Percentiles rank a stretch among this genome's conserved stretches.
Evolutionary conservation across 37 sponge, comb jelly and placozoan species (phyloP).

Genomic region (Agelas oroides): DNA sequence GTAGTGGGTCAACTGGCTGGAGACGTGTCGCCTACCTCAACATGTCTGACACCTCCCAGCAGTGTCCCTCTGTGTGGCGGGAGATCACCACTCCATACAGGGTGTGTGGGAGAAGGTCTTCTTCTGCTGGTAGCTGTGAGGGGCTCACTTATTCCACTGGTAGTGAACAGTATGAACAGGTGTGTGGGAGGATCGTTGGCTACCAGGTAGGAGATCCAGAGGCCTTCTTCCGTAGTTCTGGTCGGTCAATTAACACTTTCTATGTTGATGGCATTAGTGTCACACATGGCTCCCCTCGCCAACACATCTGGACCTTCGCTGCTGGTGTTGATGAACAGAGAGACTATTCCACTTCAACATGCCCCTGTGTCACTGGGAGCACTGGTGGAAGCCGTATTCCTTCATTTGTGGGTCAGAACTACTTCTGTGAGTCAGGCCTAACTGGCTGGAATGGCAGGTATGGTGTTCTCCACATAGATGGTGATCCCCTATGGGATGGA

Average conservation of each 20-base stretch:
- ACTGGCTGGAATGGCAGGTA: too few relatives aligned
- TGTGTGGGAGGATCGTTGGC: constrained; percentile 64
- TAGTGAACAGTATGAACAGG: constrained; percentile 34
- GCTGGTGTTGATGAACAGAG: background rate
- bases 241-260: background rate
- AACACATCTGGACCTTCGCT: constrained; percentile 6
- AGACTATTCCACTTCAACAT: too few relatives aligned
- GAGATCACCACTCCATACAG: background rate
- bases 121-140: too few relatives aligned
- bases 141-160: background rate
- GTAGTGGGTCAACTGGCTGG: constrained; percentile 3
- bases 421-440: too few relatives aligned
- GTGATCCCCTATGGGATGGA: too few relatives aligned
- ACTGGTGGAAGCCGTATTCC: background rate
- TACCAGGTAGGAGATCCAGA: constrained; percentile 43
- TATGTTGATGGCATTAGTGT: constrained; percentile 4
- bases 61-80: constrained; percentile 6
- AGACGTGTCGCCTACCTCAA: constrained; percentile 25
- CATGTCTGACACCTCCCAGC: background rate
- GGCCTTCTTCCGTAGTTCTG: constrained; percentile 19
- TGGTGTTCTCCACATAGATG: too few relatives aligned
- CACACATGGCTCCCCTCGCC: background rate
- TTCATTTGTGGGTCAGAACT: too few relatives aligned
- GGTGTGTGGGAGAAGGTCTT: background rate
- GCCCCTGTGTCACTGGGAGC: too few relatives aligned